Evolutionary conservation across 2,113 vertebrate genomes (phyloP), one percentile per base, ranked within the genome.

Genomic region (Vulpes vulpes): DNA sequence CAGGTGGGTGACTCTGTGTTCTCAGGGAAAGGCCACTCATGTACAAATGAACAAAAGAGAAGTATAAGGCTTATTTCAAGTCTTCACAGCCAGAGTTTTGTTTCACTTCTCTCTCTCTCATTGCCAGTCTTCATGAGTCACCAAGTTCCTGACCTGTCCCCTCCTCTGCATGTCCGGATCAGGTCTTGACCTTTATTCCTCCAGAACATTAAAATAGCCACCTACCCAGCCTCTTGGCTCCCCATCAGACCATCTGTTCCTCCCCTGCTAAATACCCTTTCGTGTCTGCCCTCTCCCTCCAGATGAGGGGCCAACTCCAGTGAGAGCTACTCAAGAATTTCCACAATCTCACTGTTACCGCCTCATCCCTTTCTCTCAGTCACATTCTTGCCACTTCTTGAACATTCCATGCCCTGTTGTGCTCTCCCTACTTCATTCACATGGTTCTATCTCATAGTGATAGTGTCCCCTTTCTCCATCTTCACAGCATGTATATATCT

Each of bases 1-100:
- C 59, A 14, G 9, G 5, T 0, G 43, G 3, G 8, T 2, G 0
- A 23, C 35, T 23, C 3, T 14, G 2, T 20, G 35, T 11, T 76
- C 22, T 14, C 0, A 0, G 38, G 51, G 27, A 43, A 71, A 60
- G n/a, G 17, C 11, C 55, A n/a, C 53, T 17, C 8, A n/a, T 17
- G 53, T 5, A 0, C 22, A 69, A 11, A 11, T 11, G 8, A n/a
- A 43, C 60, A 76, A 83, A 51, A 5, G 4, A 55, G 64, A 95
- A 59, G n/a, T 57, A 1, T 22, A 3, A 73, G 85, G 30, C 15
- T 57, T n/a, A 49, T 22, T 35, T 38, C 19, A 9, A 4, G 7
- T 51, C 5, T 38, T 35, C 25, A 5, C 0, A 2, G 60, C 16
- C 57, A 69, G 35, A 6, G 12, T 22, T 62, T 27, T 82, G 32